phyloP scores from a whole-genome alignment of 2,888 invertebrate genomes.

The Papilio protenor region DNA sequence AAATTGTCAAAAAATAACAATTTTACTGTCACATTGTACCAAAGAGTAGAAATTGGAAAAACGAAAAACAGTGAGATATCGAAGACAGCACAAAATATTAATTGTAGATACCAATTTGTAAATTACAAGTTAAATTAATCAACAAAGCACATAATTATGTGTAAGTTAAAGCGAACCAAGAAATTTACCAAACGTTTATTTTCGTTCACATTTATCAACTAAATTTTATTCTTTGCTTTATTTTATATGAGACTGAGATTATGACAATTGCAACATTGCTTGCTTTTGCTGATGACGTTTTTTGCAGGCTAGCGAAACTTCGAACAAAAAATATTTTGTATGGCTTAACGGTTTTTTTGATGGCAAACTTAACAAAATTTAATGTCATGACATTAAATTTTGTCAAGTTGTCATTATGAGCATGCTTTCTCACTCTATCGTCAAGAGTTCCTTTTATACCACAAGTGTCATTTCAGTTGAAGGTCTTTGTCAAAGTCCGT shows the following conservation, averaged over 20 bases:
- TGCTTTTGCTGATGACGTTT: slow-evolving; percentile 28
- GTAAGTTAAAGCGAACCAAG: background rate
- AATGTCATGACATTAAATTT: too few species aligned
- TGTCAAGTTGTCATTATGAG: too few species aligned
- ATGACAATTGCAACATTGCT: slow-evolving; percentile 44
- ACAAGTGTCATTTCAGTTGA: too few species aligned
- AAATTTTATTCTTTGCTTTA: background rate
- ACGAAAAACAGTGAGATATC: background rate
- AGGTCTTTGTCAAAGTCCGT: too few species aligned
- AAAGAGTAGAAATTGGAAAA: slow-evolving; percentile 3
- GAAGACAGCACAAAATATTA: background rate
- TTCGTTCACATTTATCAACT: background rate
- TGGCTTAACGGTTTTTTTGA: too few species aligned
- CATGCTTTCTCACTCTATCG: too few species aligned
- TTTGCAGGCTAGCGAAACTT: too few species aligned
- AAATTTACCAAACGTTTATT: background rate
- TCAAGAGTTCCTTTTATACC: too few species aligned
- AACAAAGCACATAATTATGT: background rate
- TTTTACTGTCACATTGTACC: slow-evolving; percentile 63
- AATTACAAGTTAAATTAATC: background rate
- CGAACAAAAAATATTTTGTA: too few species aligned
- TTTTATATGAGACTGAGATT: slow-evolving; percentile 60
- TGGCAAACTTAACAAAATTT: too few species aligned
- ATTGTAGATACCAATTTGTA: background rate
- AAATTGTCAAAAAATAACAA: slow-evolving; percentile 52